Conservation (phyloP, 2,797 vertebrate genomes). For the Channa striata region DNA sequence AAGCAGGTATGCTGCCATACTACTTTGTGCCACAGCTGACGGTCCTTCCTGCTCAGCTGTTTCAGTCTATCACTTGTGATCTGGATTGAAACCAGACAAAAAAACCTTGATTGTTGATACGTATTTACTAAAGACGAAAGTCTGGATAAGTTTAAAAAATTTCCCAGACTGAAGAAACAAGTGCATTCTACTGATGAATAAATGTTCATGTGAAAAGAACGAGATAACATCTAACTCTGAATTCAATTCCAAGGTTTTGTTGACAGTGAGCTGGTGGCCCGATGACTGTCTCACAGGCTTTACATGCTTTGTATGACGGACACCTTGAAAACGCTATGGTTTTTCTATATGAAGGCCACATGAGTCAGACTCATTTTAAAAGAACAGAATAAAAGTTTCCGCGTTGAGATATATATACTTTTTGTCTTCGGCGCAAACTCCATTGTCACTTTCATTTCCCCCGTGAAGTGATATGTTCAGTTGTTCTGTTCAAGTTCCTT, state of each 20-base stretch:
- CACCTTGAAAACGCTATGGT: constrained; percentile 63
- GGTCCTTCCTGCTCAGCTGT: constrained; percentile 20
- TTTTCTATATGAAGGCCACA: constrained; percentile 44
- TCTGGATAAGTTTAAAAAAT: constrained; percentile 41
- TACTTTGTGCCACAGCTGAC: constrained; percentile 16
- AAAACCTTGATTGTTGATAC: constrained; percentile 28
- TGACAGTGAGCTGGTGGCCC: constrained; percentile 54
- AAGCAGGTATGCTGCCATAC: constrained; percentile 9
- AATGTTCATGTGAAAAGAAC: constrained; percentile 60
- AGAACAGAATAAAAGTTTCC: constrained; percentile 56
- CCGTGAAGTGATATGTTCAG: constrained; percentile 50
- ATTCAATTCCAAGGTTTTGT: constrained; percentile 63
- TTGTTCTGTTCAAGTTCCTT: constrained; percentile 78
- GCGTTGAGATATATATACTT: constrained; percentile 4
- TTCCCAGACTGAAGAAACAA: constrained; percentile 43
- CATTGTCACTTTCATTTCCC: constrained; percentile 42
- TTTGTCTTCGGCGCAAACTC: constrained; percentile 44
- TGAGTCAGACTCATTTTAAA: constrained; percentile 56
- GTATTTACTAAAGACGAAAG: constrained; percentile 45
- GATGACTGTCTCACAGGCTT: constrained; percentile 55
- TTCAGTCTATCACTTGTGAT: constrained; percentile 28
- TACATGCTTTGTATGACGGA: constrained; percentile 43
- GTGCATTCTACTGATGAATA: constrained; percentile 53
- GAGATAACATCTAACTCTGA: constrained; percentile 52
- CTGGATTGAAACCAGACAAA: constrained; percentile 45